Conservation (phyloP, 2,888 invertebrate species). For the Tyria jacobaeae region DNA sequence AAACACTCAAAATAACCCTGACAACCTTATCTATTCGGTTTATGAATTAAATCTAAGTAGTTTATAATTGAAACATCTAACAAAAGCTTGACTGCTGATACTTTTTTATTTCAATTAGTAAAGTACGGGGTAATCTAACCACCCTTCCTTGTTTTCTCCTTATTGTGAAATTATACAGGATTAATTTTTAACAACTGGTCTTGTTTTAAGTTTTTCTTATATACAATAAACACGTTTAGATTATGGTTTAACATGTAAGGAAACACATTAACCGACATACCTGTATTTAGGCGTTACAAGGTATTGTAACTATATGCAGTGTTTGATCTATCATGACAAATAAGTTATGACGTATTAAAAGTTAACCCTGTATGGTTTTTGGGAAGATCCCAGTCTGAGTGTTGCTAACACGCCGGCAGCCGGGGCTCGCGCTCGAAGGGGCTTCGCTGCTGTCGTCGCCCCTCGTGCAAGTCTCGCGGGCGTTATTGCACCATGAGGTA, state of each 20-base stretch:
- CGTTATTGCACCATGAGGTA: slow-evolving; percentile 74
- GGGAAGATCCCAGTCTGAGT: slow-evolving; percentile 23
- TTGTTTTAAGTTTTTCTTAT: neutral
- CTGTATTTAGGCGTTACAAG: neutral
- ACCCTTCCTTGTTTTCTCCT: neutral
- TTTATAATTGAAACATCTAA: neutral
- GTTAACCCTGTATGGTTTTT: slow-evolving; percentile 18
- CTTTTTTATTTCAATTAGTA: neutral
- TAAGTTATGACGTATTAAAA: slow-evolving; percentile 11
- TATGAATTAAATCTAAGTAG: neutral
- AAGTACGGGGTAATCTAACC: neutral
- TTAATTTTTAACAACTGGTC: slow-evolving; percentile 13
- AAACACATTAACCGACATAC: neutral
- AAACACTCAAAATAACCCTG: neutral
- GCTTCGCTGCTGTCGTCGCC: slow-evolving; percentile 71
- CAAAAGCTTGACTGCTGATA: neutral
- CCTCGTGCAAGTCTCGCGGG: slow-evolving; percentile 73
- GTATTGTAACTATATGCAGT: neutral
- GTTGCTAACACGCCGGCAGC: slow-evolving; percentile 59
- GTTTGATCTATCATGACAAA: slow-evolving; percentile 4
- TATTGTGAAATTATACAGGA: slow-evolving; percentile 4
- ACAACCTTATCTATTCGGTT: no score
- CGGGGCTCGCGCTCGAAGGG: slow-evolving; percentile 71
- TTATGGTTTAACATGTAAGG: neutral
- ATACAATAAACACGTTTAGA: neutral